Conservation (phyloP, 2,113 vertebrate species). For the Tetraodon nigroviridis region DNA sequence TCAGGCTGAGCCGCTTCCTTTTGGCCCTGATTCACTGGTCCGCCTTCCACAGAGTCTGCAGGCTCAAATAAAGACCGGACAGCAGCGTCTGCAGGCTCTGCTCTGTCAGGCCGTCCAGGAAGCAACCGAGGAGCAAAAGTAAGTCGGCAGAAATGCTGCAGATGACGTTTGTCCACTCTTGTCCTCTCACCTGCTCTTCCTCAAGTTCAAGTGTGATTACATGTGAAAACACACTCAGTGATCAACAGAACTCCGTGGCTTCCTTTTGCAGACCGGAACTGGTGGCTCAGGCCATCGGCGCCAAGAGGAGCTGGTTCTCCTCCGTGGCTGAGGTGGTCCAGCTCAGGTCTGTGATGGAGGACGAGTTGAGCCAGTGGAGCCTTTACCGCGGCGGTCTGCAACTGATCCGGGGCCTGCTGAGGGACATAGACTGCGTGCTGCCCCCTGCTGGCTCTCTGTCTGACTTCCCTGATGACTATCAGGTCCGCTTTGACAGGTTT, state of each 20-base stretch:
- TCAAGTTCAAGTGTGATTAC: neutral
- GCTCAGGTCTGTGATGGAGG: constrained; percentile 51
- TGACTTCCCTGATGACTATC: constrained; percentile 64
- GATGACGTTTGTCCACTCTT: no score
- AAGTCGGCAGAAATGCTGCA: neutral
- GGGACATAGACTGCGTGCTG: constrained; percentile 63
- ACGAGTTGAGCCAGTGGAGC: constrained; percentile 71
- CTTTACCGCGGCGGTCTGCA: constrained; percentile 63
- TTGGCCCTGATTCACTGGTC: neutral
- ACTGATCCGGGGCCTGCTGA: constrained; percentile 70
- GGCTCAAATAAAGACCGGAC: constrained; percentile 77
- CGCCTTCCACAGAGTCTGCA: constrained; percentile 75
- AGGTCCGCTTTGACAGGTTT: constrained; percentile 67
- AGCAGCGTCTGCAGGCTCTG: constrained; percentile 78
- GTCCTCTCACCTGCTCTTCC: no score
- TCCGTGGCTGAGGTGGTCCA: constrained; percentile 54
- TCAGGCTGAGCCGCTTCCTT: neutral
- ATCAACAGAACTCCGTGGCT: no score
- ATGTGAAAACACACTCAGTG: no score
- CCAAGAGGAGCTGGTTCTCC: constrained; percentile 78
- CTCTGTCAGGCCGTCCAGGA: constrained; percentile 75
- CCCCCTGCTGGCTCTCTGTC: constrained; percentile 66
- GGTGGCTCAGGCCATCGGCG: constrained; percentile 57
- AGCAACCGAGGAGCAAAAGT: constrained; percentile 75
- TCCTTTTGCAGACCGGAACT: constrained; percentile 71